phyloP scores from a whole-genome alignment of 1,140 invertebrate species.

The Adoxophyes honmai region DNA sequence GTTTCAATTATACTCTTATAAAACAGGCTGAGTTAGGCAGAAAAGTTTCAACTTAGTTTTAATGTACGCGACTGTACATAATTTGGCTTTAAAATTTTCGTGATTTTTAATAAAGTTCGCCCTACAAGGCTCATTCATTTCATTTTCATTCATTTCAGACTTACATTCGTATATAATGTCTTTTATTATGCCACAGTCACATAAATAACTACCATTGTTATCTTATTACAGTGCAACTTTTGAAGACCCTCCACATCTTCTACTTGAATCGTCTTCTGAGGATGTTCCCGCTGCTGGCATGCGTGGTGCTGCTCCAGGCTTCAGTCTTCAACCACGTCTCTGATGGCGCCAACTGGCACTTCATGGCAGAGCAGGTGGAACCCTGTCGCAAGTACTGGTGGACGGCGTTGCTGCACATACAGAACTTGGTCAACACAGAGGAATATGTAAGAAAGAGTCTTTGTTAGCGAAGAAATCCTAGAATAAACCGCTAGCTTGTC shows the following conservation, averaged over 20 bases:
- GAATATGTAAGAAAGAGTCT: background rate
- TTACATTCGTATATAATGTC: background rate
- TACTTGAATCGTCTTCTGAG: constrained; percentile 52
- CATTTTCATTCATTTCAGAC: too few relatives aligned
- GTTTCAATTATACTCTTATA: too few relatives aligned
- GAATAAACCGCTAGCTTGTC: too few relatives aligned
- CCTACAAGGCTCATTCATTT: too few relatives aligned
- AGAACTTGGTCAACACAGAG: background rate
- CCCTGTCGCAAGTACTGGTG: background rate
- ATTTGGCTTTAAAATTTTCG: too few relatives aligned
- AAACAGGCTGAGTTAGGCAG: too few relatives aligned
- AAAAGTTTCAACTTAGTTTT: too few relatives aligned
- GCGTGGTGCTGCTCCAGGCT: constrained; percentile 44
- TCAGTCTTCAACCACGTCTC: constrained; percentile 36
- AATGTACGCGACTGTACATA: too few relatives aligned
- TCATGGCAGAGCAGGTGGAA: constrained; percentile 16
- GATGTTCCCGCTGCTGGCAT: constrained; percentile 41
- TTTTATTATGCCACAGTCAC: too few relatives aligned
- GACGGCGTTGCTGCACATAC: background rate
- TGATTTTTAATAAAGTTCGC: too few relatives aligned
- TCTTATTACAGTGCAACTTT: background rate
- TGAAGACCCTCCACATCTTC: constrained; percentile 41
- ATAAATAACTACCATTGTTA: background rate
- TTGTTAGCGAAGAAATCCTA: too few relatives aligned
- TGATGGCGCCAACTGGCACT: constrained; percentile 44